Evolutionary conservation across 2,888 invertebrate species (phyloP).

Genomic region (Pandemis heparana): DNA sequence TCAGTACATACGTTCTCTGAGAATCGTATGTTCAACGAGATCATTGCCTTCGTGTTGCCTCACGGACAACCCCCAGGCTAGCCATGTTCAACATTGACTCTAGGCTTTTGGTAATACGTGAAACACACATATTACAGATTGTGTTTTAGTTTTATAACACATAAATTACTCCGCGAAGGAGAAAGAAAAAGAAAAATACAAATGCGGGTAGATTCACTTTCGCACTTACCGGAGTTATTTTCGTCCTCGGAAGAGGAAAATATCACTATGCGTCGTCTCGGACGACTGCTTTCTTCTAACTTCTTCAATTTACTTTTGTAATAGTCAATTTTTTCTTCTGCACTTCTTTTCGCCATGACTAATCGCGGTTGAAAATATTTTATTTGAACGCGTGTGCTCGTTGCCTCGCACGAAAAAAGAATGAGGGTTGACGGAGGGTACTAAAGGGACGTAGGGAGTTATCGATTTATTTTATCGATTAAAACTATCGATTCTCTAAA

Average conservation of each 20-base stretch:
- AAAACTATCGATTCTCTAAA: no score
- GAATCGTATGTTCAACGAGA: neutral
- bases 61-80: constrained; percentile 24
- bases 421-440: no score
- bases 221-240: neutral
- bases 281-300: neutral
- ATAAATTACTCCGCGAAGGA: no score
- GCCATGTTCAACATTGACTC: neutral
- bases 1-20: no score
- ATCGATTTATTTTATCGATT: no score
- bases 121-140: neutral
- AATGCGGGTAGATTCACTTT: neutral
- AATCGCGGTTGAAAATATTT: no score
- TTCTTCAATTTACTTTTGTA: neutral
- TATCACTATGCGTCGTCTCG: neutral
- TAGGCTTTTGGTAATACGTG: neutral
- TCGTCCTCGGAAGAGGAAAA: neutral
- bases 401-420: no score
- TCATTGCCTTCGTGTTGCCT: constrained; percentile 21
- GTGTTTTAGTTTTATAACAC: neutral
- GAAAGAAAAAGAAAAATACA: neutral
- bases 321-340: neutral
- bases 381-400: no score
- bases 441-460: no score
- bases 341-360: neutral